Conservation (phyloP, 2,113 vertebrate species). For the Urocynchramus pylzowi region DNA sequence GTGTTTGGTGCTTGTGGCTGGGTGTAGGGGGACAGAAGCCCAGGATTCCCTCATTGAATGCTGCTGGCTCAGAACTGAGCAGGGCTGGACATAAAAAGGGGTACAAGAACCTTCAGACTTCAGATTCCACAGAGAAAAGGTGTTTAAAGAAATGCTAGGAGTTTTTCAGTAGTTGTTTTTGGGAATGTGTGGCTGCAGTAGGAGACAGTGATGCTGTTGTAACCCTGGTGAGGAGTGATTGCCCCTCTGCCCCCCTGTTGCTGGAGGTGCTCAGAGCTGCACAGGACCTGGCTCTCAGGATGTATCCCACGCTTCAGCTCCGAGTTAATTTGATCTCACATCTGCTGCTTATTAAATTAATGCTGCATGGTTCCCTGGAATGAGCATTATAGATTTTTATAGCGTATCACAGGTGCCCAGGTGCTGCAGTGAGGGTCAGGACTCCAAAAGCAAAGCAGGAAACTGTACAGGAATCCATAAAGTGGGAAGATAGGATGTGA, state of each 20-base stretch:
- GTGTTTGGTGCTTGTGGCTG: not conserved
- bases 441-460: not conserved
- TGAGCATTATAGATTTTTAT: not conserved
- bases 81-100: accelerated
- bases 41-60: not conserved
- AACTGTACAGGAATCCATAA: not conserved
- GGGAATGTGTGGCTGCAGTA: not conserved
- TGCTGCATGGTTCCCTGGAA: not conserved
- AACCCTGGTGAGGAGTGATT: not conserved
- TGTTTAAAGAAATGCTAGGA: not conserved
- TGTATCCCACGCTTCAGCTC: accelerated
- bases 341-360: slow-evolving; percentile 4
- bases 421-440: not conserved
- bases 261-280: not conserved
- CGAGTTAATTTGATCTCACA: not conserved
- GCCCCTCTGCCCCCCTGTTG: not conserved
- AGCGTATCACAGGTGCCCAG: not conserved
- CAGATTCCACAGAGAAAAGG: not conserved
- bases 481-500: not conserved
- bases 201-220: not conserved
- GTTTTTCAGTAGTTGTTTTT: not conserved
- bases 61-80: not conserved
- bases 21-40: not conserved
- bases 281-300: not conserved
- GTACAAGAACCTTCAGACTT: not conserved